Evolutionary conservation across 1,140 invertebrate genomes (phyloP).

Genomic region (Ctenoplectra terminalis): DNA sequence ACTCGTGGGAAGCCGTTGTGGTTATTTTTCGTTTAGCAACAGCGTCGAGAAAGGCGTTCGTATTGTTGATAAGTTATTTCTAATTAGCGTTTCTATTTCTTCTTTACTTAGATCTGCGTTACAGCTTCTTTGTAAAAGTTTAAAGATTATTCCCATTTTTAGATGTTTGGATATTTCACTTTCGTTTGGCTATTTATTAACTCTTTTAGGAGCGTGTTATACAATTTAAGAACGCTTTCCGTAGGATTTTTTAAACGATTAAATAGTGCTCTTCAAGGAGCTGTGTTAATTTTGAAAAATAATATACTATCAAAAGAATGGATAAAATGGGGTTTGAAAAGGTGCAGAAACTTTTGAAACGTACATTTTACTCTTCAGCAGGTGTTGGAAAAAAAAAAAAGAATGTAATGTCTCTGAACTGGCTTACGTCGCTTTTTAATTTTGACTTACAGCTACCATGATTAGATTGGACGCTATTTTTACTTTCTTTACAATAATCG

Average conservation of each 20-base stretch:
- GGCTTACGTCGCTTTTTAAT: constrained; percentile 9
- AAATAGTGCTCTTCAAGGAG: neutral
- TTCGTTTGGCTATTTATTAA: neutral
- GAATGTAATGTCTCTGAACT: too few relatives aligned
- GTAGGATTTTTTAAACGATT: neutral
- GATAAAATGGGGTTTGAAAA: too few relatives aligned
- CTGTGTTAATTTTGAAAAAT: too few relatives aligned
- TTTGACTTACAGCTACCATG: constrained; percentile 6
- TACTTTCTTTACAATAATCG: constrained; percentile 5
- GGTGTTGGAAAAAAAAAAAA: too few relatives aligned
- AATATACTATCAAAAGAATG: too few relatives aligned
- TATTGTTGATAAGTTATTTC: neutral
- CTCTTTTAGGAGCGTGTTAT: too few relatives aligned
- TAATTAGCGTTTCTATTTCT: neutral
- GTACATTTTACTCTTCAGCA: neutral
- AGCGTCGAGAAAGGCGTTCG: neutral
- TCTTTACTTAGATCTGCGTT: neutral
- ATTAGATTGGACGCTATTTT: neutral
- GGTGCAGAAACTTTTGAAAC: neutral
- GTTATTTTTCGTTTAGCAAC: neutral
- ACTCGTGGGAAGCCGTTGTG: neutral
- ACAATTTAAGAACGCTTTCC: neutral
- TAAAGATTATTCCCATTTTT: neutral
- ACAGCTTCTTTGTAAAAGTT: neutral
- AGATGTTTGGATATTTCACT: neutral